Evolutionary conservation across 2,888 invertebrate genomes (phyloP), one percentile per base, ranked within the genome.

Genomic region (Xestia ashworthii): DNA sequence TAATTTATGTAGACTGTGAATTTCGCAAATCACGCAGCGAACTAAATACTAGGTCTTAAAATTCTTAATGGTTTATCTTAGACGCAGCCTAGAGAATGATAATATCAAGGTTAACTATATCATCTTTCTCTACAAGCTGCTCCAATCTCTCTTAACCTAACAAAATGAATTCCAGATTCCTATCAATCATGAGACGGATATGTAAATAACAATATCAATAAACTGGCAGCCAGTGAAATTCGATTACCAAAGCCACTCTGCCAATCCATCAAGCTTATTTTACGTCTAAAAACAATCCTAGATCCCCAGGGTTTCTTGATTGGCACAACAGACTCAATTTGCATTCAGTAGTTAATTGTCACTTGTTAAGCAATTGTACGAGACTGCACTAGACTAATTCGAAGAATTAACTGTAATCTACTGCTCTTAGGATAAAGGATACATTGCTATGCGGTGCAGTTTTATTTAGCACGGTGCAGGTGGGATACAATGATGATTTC

Each of bases 341-440:
- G 87, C 86, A 88, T 89, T 78, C 82, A 80, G 71, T 71, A 64
- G 76, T 58, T 89, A 88, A 89, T 88, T 86, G 84, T 53, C 11
- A 60, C 81, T 87, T 72, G 85, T 86, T 86, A 86, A 83, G 74
- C 76, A 80, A 85, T 82, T 82, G 74, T 64, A 50, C 66, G 72
- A 68, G 58, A 72, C 74, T 76, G 74, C 64, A 78, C 19, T 75
- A 76, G 69, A 77, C 72, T 74, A 85, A 78, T 80, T 78, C 65
- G 9, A 71, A 44, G 72, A 84, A 81, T 80, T 66, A 82, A 78
- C 75, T 81, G 75, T 81, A 83, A 79, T 78, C 38, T 70, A 74
- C 55, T 41, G 53, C 46, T 64, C 48, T 62, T 71, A 41, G 50
- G 41, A 69, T 46, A 69, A 60, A 62, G 38, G 55, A 71, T 74